Conservation (phyloP, 92 coral and sea anemone genomes). For the Porites divaricata region DNA sequence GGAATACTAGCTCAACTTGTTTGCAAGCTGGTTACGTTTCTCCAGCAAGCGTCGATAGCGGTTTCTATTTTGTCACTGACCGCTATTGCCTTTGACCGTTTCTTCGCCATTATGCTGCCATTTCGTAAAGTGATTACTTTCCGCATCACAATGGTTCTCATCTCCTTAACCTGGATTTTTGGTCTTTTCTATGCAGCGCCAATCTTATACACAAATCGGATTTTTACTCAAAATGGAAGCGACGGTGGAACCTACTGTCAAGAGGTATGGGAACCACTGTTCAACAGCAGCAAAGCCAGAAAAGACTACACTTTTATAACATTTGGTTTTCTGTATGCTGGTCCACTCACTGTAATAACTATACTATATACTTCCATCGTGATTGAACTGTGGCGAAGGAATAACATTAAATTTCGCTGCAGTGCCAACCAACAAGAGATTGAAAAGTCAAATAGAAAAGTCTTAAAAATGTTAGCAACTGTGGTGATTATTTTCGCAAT, state of each 20-base stretch:
- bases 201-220: slow-evolving; percentile 52
- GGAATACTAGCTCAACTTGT: slow-evolving; percentile 52
- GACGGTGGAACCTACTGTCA: neutral
- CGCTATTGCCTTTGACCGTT: slow-evolving; percentile 64
- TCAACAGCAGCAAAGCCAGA: slow-evolving; percentile 29
- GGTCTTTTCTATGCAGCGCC: slow-evolving; percentile 42
- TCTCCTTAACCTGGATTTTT: slow-evolving; percentile 48
- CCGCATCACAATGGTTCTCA: slow-evolving; percentile 28
- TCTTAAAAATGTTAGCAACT: slow-evolving; percentile 58
- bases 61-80: slow-evolving; percentile 57
- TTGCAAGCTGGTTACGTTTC: slow-evolving; percentile 56
- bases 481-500: slow-evolving; percentile 61
- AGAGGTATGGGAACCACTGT: slow-evolving; percentile 50
- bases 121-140: slow-evolving; percentile 42
- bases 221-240: slow-evolving; percentile 2
- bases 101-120: slow-evolving; percentile 62
- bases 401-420: slow-evolving; percentile 17
- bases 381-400: slow-evolving; percentile 65
- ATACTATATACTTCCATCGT: slow-evolving; percentile 62
- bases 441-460: slow-evolving; percentile 54
- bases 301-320: slow-evolving; percentile 40
- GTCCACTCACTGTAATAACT: slow-evolving; percentile 48
- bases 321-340: slow-evolving; percentile 61
- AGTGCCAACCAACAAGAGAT: slow-evolving; percentile 14
- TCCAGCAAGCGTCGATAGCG: slow-evolving; percentile 57